Base-by-base conservation (phyloP, 1,140 invertebrate species). In the Drosophila subpulchrella region DNA sequence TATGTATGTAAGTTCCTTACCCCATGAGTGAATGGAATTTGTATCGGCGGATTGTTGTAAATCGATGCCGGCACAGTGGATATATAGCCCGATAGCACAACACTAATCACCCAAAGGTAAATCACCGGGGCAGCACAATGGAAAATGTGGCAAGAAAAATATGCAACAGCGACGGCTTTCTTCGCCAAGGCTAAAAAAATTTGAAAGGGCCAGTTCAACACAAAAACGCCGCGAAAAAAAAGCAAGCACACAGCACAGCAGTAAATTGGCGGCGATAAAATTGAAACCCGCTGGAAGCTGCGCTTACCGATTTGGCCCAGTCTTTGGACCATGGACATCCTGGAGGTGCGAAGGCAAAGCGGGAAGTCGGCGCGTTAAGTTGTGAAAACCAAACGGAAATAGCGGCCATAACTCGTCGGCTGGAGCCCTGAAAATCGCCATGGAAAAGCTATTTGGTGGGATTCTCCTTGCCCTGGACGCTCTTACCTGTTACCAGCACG, bases 231-330 rank as follows among this genome's bases (percentile, higher is more conserved):
- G n/a, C 12, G 32, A 24, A 38, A 46, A 38, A 38, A 15, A n/a
- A n/a, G 20, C 24, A 39, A 50, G 50, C 42, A 20, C 39, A n/a
- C 10, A 44, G 41, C 15, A 51, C 34, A 30, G 75, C 77, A 75
- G 77, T 81, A 81, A 81, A 80, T 81, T 81, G 77, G 44, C 47
- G 67, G 59, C 60, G 59, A 81, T 81, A 80, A 65, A 80, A 80
- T 70, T 75, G 72, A 81, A 80, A 56, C 46, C 56, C 65, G 59
- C 47, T 70, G 77, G 61, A 81, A 50, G 71, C 77, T 80, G 77
- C 11, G 39, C 58, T 30, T 38, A 32, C 55, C 54, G 74, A 59
- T 59, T 71, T 71, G 34, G 57, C 15, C 30, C 41, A 51, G 27
- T 24, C 42, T 30, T 36, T 27, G 41, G 55, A 30, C 47, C 58